phyloP scores from a whole-genome alignment of 2,888 invertebrate species.

The Nysson spinosus region DNA sequence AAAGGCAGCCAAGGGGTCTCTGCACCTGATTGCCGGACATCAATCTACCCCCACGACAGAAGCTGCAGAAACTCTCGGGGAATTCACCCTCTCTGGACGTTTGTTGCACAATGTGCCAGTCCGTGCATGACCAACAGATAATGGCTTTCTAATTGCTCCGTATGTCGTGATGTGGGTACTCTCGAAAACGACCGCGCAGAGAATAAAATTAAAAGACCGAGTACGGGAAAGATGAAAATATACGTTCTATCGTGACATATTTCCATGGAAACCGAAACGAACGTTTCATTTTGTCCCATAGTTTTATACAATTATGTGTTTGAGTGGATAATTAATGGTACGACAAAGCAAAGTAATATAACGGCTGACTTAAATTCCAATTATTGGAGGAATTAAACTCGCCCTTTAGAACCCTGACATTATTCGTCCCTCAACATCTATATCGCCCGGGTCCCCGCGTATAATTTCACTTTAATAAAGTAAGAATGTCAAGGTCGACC shows the following conservation, averaged over 20 bases:
- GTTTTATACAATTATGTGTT: no score
- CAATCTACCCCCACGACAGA: slow-evolving; percentile 51
- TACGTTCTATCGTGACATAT: background rate
- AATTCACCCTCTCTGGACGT: slow-evolving; percentile 21
- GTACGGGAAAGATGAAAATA: background rate
- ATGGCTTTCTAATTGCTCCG: slow-evolving; percentile 70
- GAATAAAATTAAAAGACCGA: slow-evolving; percentile 1
- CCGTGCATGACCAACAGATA: slow-evolving; percentile 46
- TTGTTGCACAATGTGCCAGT: slow-evolving; percentile 42
- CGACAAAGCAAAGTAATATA: no score
- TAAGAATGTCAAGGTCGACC: slow-evolving; percentile 19
- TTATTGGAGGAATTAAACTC: no score
- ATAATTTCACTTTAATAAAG: slow-evolving; percentile 37
- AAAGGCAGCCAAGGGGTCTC: slow-evolving; percentile 54
- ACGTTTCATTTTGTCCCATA: no score
- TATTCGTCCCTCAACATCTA: slow-evolving; percentile 21
- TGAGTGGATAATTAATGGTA: no score
- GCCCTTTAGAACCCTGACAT: background rate
- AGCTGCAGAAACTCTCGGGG: slow-evolving; percentile 50
- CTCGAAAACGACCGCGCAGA: background rate
- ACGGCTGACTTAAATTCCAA: no score
- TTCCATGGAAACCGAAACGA: no score
- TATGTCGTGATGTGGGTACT: slow-evolving; percentile 18
- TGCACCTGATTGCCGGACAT: slow-evolving; percentile 66
- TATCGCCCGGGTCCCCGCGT: slow-evolving; percentile 11